Percentiles rank a stretch among this genome's conserved stretches.
These are phyloP conservation scores for Procambarus clarkii DNA, from an alignment of 1,140 invertebrate species.

Conservation along the genomic window DNA sequence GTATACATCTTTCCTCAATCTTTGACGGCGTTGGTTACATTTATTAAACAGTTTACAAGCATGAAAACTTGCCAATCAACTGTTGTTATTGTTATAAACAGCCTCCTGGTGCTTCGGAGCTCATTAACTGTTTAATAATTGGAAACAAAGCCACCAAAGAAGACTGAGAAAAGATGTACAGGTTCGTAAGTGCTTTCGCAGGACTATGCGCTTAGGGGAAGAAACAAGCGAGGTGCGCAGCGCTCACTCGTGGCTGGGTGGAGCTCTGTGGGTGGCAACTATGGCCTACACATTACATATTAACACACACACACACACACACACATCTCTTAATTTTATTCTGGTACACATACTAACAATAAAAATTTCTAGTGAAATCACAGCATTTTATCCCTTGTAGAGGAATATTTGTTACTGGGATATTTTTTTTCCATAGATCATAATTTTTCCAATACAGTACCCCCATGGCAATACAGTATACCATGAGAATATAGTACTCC, in stretches of 20 bases:
- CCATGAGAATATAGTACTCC: too few relatives aligned
- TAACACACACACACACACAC: not conserved
- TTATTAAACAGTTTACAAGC: too few relatives aligned
- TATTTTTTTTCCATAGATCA: not conserved
- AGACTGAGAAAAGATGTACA: too few relatives aligned
- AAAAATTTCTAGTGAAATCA: constrained; percentile 4
- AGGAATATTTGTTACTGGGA: not conserved
- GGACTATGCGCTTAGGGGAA: not conserved
- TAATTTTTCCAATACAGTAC: not conserved
- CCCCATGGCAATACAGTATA: too few relatives aligned
- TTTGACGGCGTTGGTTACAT: too few relatives aligned
- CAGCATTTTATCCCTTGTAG: constrained; percentile 14
- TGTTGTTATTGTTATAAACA: too few relatives aligned
- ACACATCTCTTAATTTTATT: constrained; percentile 25
- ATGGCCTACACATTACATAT: constrained; percentile 30
- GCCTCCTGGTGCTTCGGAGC: too few relatives aligned
- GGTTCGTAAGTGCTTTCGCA: too few relatives aligned
- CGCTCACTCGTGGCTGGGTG: not conserved
- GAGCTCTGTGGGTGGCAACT: constrained; percentile 26
- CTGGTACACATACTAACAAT: constrained; percentile 5
- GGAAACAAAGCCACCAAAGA: too few relatives aligned
- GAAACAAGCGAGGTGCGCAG: not conserved
- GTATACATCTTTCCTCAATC: too few relatives aligned
- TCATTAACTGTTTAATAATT: too few relatives aligned
- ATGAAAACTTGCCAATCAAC: too few relatives aligned